These are phyloP conservation scores for Torymus tubicola DNA, from an alignment of 2,888 invertebrate genomes.

Conservation along the genomic window DNA sequence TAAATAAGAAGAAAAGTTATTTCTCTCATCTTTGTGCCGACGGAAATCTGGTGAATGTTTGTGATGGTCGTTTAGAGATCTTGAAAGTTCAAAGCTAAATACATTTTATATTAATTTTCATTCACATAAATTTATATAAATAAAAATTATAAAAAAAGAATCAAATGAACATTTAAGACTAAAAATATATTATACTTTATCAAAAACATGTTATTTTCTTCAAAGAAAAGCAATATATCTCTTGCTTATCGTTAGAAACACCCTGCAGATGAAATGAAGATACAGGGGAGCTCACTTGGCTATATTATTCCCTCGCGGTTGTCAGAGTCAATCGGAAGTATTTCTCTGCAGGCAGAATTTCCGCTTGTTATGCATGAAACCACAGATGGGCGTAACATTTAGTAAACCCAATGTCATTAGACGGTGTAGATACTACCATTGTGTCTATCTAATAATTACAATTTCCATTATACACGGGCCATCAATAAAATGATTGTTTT, in stretches of 20 bases:
- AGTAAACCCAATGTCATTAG: neutral
- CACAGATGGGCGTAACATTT: neutral
- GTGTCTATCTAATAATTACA: too few relatives aligned
- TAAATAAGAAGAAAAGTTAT: conserved; percentile 2
- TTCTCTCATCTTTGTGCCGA: neutral
- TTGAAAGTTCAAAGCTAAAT: conserved; percentile 7
- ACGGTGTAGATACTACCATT: too few relatives aligned
- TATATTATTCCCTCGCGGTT: conserved; percentile 3
- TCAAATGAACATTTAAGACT: too few relatives aligned
- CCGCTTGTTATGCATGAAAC: conserved; percentile 3
- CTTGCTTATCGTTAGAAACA: too few relatives aligned
- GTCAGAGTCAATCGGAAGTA: neutral
- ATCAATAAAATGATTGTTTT: too few relatives aligned
- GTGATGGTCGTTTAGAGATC: neutral
- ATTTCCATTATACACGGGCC: too few relatives aligned
- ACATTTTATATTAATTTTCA: conserved; percentile 1
- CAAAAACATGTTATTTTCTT: too few relatives aligned
- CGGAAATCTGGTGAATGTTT: neutral
- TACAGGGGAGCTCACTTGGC: neutral
- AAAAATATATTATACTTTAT: too few relatives aligned
- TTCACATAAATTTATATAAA: too few relatives aligned
- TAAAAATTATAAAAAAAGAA: too few relatives aligned
- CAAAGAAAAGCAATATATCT: too few relatives aligned
- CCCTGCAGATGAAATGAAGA: neutral
- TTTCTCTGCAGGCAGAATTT: neutral